Conservation (phyloP, 2,113 vertebrate species). For the Chloropsis hardwickii region DNA sequence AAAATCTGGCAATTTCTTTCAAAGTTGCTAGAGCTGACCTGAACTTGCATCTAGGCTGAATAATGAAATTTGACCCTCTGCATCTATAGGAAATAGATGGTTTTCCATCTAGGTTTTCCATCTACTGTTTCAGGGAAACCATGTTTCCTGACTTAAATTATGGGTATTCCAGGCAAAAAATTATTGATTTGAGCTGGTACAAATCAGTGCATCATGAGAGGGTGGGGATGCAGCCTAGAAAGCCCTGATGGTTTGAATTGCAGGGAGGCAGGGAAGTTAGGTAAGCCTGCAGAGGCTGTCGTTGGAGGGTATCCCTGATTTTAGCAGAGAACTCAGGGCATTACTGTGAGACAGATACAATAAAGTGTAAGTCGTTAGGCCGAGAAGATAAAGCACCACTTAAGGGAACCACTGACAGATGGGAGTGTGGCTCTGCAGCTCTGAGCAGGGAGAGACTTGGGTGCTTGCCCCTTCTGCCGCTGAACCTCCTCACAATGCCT, state of each 20-base stretch:
- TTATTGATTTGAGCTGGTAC: neutral
- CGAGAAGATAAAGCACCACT: constrained; percentile 48
- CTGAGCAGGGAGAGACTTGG: neutral
- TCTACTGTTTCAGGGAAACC: neutral
- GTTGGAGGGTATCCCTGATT: neutral
- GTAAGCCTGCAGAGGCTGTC: neutral
- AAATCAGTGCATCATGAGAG: neutral
- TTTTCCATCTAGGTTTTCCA: neutral
- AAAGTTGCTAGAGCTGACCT: neutral
- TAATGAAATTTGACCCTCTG: neutral
- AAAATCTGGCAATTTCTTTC: neutral
- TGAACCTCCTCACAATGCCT: constrained; percentile 22
- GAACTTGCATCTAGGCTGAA: neutral
- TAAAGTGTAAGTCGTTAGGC: neutral
- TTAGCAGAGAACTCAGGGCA: neutral
- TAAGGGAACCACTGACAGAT: constrained; percentile 46
- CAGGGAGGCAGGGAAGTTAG: neutral
- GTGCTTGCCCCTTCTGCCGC: neutral
- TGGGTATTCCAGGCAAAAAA: neutral
- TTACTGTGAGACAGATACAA: neutral
- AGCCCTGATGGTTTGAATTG: neutral
- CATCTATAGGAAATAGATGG: neutral
- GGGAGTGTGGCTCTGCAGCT: neutral
- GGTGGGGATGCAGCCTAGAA: neutral
- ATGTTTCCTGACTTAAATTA: neutral